Base-by-base conservation (phyloP, 2,888 invertebrate species). In the Hirtodrosophila histrioides region DNA sequence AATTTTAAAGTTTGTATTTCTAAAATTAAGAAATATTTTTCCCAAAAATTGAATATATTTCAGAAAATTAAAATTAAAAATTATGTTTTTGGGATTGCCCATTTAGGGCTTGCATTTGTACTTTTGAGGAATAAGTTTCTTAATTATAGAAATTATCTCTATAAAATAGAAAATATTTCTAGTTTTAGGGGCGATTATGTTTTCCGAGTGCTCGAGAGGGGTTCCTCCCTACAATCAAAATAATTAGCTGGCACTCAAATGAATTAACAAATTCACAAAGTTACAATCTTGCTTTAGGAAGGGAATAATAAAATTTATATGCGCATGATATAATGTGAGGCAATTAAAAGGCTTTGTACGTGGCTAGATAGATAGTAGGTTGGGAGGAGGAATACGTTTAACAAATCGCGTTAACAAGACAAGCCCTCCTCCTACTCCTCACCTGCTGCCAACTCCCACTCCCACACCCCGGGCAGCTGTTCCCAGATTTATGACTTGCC, bases 201-300 rank as follows among this genome's bases (percentile, higher is more conserved):
- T 17, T 17, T 17, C 17, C 1, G 17, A 17, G 17, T 17, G 17
- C 17, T 17, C 17, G 17, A 1, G 1, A 17, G 17, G 17, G 17
- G 17, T 17, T 17, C 17, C 36, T 62, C 53, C 57, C 56, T 41
- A 36, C 63, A 72, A 60, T 72, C 53, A 65, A 77, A 75, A 62
- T 75, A 75, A 75, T 77, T 73, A 69, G 46, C 37, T 39, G 56
- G 51, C 73, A 72, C 78, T 77, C 53, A 77, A 64, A 69, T 65
- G 61, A 65, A 75, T 75, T 77, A 75, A 56, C 61, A 39, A 76
- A 65, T 66, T 48, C 41, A 39, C 51, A 40, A 53, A 53, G 35
- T 8, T 5, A 41, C 44, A 11, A 51, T 46, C 36, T 31, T n/a
- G 27, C 8, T 17, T 17, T 17, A 17, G 37, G n/a, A 35, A 40